Evolutionary conservation across 1,140 invertebrate genomes (phyloP), one percentile per base, ranked within the genome.

Genomic region (Pogonognathellus flavescens): DNA sequence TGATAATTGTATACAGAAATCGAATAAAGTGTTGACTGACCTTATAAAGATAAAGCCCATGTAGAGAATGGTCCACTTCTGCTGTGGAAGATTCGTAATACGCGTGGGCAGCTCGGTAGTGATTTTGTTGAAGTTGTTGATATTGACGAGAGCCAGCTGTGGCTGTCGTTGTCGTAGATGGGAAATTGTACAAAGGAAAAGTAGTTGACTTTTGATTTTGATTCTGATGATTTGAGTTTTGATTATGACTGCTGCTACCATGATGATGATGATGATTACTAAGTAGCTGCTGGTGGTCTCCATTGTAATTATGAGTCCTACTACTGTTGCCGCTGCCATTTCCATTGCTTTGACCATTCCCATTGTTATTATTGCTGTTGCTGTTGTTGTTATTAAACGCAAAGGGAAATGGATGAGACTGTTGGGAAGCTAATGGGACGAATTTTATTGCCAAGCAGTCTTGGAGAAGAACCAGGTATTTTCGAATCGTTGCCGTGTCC

Each of bases 361-460:
- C 60, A 76, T 31, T 49, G 14, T 62, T 62, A 10, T 31, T 16
- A 49, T 16, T 49, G 41, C 70, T 76, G 22, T 76, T 41, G 41
- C 16, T 76, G 70, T 31, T 76, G 14, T 8, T 81, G 18, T 57
- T 81, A 81, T 81, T 53, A 81, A 53, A 53, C 53, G 52, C 18
- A 14, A 81, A 81, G 50, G 80, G 50, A 59, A 81, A 81, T 20
- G 80, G 52, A 53, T 55, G 80, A 57, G 11, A 25, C 20, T 53
- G 53, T 14, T 53, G 53, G n/a, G 80, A 55, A 52, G 55, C 80
- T 20, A 86, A 41, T 72, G 83, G 50, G 50, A 83, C 83, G 49
- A 86, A 86, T 57, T 84, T 86, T 50, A 86, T 82, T 14, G 83
- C 86, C 49, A 86, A 20, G 13, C 76, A 86, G 60, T 84, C 86